Base-by-base conservation (phyloP, 2,888 invertebrate species). In the Brachyopa scutellaris region DNA sequence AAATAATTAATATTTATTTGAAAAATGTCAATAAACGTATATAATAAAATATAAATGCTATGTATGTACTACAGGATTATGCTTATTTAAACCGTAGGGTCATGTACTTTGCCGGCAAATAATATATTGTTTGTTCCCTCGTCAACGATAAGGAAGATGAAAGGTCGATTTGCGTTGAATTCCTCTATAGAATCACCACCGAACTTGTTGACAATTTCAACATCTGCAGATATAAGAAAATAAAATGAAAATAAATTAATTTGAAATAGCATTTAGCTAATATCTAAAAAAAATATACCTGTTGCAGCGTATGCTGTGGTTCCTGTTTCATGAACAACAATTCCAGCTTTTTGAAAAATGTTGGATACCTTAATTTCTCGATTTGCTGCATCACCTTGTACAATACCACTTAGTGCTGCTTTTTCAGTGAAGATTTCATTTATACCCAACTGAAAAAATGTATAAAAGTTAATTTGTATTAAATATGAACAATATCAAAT, bases 111-210 rank as follows among this genome's bases (percentile, higher is more conserved):
- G 29, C 96, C 96, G 26, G 94, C 93, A 89, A 95, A 95, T 19
- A 96, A 89, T 53, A 95, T 92, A 33, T 94, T 94, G n/a, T 94
- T 93, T 0, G 93, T 94, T 0, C 91, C 90, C 86, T 95, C 94
- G 85, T 96, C 96, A 87, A 95, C 94, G 79, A 96, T 94, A 88
- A 94, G 94, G 91, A 96, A 95, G 61, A 96, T 87, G 91, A 96
- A 96, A 0, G 96, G 96, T 82, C 93, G 94, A 87, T 94, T 93
- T 1, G 93, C 95, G 42, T 93, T 91, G 87, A 96, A 94, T 66
- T 93, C 92, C 69, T 91, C 89, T 2, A 91, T 89, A 26, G 92
- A 91, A 33, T 92, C 92, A 70, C 92, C 93, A 0, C 95, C 94
- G 85, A 95, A 95, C 89, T 95, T 95, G 89, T 95, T 95, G 8